A percentile compares a stretch with the other conserved stretches of the same genome.
phyloP scores from a whole-genome alignment of 2,888 invertebrate genomes.

The Punctoribates punctum region DNA sequence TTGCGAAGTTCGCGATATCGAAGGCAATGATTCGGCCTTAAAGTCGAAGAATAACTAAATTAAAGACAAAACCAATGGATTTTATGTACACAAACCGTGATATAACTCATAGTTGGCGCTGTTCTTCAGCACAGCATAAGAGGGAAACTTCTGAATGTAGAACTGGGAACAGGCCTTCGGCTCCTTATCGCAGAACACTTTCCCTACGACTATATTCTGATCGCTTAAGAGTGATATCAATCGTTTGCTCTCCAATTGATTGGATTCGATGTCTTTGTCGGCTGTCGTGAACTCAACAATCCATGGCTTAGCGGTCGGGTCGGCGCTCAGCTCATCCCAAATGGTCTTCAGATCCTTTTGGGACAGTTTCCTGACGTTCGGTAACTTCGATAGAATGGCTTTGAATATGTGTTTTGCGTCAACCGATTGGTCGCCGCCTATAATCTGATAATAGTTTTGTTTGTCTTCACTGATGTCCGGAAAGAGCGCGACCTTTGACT shows the following conservation, averaged over 20 bases:
- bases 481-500: slow-evolving; percentile 55
- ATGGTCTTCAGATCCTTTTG: not conserved
- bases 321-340: slow-evolving; percentile 54
- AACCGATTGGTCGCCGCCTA: not conserved
- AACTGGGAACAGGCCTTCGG: slow-evolving; percentile 52
- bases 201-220: slow-evolving; percentile 53
- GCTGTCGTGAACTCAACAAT: slow-evolving; percentile 55
- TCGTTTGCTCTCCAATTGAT: slow-evolving; percentile 61
- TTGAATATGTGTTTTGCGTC: slow-evolving; percentile 28
- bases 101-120: slow-evolving; percentile 72
- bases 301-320: slow-evolving; percentile 51
- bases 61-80: not conserved
- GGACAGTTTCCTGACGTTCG: slow-evolving; percentile 11
- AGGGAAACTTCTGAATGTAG: slow-evolving; percentile 59
- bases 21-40: slow-evolving; percentile 58
- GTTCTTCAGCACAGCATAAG: slow-evolving; percentile 69
- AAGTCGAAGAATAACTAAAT: slow-evolving; percentile 34
- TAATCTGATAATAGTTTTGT: slow-evolving; percentile 23
- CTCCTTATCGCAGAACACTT: slow-evolving; percentile 54
- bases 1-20: slow-evolving; percentile 62
- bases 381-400: slow-evolving; percentile 24
- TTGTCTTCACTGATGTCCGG: slow-evolving; percentile 42
- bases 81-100: slow-evolving; percentile 59
- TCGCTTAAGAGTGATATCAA: slow-evolving; percentile 61
- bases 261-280: slow-evolving; percentile 51